These are phyloP conservation scores for Phlogophora meticulosa DNA, from an alignment of 2,888 invertebrate genomes.

Conservation along the genomic window DNA sequence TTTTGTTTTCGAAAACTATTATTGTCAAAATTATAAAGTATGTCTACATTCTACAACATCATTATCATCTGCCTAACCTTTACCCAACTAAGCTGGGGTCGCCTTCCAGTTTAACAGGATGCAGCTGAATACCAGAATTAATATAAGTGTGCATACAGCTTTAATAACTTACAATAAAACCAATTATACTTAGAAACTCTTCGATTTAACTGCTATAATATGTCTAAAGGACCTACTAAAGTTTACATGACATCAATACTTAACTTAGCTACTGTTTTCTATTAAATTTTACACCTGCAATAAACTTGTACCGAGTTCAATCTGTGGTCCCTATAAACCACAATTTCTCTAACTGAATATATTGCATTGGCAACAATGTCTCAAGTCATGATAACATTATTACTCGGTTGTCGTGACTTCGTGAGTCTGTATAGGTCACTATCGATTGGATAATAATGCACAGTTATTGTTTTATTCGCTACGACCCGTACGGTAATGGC, in stretches of 20 bases:
- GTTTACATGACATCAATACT: constrained; percentile 20
- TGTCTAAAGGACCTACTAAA: neutral
- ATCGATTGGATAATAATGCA: constrained; percentile 58
- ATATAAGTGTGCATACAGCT: neutral
- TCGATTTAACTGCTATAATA: constrained; percentile 1
- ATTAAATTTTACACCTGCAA: constrained; percentile 14
- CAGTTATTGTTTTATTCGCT: constrained; percentile 60
- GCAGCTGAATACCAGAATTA: too few relatives aligned
- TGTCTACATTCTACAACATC: too few relatives aligned
- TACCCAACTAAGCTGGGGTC: too few relatives aligned
- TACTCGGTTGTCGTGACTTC: constrained; percentile 63
- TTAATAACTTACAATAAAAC: neutral
- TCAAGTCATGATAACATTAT: constrained; percentile 60
- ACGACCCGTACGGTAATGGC: constrained; percentile 27
- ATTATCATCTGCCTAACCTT: too few relatives aligned
- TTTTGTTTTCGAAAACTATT: constrained; percentile 13
- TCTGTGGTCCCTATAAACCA: constrained; percentile 34
- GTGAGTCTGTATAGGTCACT: constrained; percentile 62
- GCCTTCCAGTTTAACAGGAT: too few relatives aligned
- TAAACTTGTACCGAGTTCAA: constrained; percentile 1
- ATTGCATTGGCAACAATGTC: constrained; percentile 46
- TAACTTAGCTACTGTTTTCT: neutral
- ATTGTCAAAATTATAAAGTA: neutral
- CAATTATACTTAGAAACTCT: constrained; percentile 10
- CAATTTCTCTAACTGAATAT: constrained; percentile 40